Evolutionary conservation across 2,888 invertebrate genomes (phyloP), one percentile per base, ranked within the genome.

Genomic region (Cepaea hortensis): DNA sequence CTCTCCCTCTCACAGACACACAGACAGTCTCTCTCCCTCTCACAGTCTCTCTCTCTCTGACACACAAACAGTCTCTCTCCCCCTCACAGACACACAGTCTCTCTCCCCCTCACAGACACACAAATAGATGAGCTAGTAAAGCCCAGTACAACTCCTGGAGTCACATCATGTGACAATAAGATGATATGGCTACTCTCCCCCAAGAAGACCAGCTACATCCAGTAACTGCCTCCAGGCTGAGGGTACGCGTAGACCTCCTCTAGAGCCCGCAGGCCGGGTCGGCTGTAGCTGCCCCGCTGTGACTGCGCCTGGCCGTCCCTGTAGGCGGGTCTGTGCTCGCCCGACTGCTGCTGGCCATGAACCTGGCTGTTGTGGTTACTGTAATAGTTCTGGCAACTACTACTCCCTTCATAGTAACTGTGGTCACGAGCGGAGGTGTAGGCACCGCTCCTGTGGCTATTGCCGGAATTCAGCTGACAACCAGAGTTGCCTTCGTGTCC

Each of bases 171-270:
- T 23, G 23, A 23, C 23, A 23, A 7, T 9, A 7, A 23, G 11
- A n/a, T 20, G 20, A 72, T 23, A 73, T 73, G 73, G 46, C 46
- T 72, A 35, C 35, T 23, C 72, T 72, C 72, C 72, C 7, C n/a
- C 11, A 72, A 11, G 72, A 72, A 72, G 9, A 72, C 23, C 23
- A 4, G 46, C 48, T 85, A 85, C 70, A 85, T 55, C 85, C 85
- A 85, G 85, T 85, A 85, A 55, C 85, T 85, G 35, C 80, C 85
- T n/a, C 55, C 55, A 55, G 55, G 85, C 61, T 85, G 80, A 15
- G 35, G 50, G 72, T 79, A 80, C 3, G 79, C 18, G 55, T 84
- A 77, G 18, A 23, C 46, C 3, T 48, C 35, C 35, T 76, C 80
- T 9, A n/a, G 23, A 11, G 61, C 75, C 76, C 48, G 84, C 48